Percentiles rank a stretch among this genome's conserved stretches.
Conservation (phyloP, 2,888 invertebrate species). For the Cataglyphis albicans region DNA sequence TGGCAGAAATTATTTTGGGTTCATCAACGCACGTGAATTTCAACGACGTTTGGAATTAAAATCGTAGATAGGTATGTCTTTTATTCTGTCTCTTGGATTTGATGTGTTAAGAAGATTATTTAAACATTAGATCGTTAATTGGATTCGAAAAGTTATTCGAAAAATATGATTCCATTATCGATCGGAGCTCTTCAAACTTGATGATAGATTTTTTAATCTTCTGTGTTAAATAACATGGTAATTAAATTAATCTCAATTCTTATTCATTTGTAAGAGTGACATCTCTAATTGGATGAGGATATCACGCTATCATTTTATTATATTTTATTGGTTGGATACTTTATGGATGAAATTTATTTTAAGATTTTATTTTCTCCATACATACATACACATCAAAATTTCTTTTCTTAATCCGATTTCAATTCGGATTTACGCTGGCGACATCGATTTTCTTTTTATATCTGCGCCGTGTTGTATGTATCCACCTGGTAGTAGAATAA, state of each 20-base stretch:
- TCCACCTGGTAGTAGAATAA: slow-evolving; percentile 74
- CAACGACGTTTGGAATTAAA: background rate
- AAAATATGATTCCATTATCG: slow-evolving; percentile 36
- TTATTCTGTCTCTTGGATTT: background rate
- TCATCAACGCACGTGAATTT: background rate
- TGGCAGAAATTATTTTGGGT: background rate
- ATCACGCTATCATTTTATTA: background rate
- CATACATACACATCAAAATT: background rate
- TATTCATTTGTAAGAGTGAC: background rate
- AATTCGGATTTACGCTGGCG: slow-evolving; percentile 39
- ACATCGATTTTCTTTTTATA: slow-evolving; percentile 44
- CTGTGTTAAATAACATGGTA: background rate
- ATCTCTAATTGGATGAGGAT: background rate
- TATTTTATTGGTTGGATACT: background rate
- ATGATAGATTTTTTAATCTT: background rate
- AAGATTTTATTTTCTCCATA: background rate
- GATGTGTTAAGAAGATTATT: background rate
- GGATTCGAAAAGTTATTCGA: background rate
- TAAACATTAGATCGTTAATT: slow-evolving; percentile 2
- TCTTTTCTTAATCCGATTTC: slow-evolving; percentile 30
- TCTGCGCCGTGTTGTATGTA: slow-evolving; percentile 38
- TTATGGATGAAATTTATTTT: slow-evolving; percentile 1
- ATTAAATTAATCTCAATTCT: background rate
- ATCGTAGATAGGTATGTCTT: slow-evolving; percentile 29
- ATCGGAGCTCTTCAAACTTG: background rate